These are phyloP conservation scores for Idris sp. DNA, from an alignment of 1,140 invertebrate genomes.

Conservation along the genomic window DNA sequence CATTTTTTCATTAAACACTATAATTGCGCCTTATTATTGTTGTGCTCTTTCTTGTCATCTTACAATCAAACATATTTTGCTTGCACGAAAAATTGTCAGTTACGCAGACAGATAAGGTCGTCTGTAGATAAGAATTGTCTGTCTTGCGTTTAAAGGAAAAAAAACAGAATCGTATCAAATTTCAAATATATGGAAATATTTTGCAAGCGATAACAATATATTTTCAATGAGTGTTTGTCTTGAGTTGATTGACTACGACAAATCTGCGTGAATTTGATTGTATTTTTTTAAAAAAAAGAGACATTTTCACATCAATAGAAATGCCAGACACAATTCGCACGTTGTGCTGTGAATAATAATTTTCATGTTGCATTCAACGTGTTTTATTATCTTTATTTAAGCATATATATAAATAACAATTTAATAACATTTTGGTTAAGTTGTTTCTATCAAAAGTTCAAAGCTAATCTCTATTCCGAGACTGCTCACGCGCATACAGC, in stretches of 20 bases:
- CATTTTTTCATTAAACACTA: neutral
- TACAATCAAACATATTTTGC: conserved; percentile 39
- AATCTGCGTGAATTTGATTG: neutral
- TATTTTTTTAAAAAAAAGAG: too few relatives aligned
- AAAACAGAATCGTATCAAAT: conserved; percentile 33
- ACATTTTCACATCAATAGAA: too few relatives aligned
- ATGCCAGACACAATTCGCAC: too few relatives aligned
- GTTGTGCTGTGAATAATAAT: too few relatives aligned
- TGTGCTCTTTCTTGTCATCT: conserved; percentile 27
- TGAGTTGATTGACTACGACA: conserved; percentile 2
- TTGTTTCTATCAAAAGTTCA: too few relatives aligned
- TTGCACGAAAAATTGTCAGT: conserved; percentile 40
- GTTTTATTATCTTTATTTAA: too few relatives aligned
- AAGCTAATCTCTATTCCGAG: too few relatives aligned
- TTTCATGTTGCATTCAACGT: too few relatives aligned
- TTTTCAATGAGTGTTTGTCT: conserved; percentile 6
- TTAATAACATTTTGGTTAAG: too few relatives aligned
- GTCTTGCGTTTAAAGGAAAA: conserved; percentile 15
- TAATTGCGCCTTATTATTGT: conserved; percentile 26
- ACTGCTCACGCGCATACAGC: too few relatives aligned
- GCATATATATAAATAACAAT: too few relatives aligned
- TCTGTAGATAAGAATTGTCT: conserved; percentile 46
- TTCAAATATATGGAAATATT: conserved; percentile 35
- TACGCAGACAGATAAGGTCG: conserved; percentile 43
- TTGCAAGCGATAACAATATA: conserved; percentile 15